A percentile compares a stretch with the other conserved stretches of the same genome.
Conservation (phyloP, 2,113 vertebrate genomes). For the Lepisosteus osseus region DNA sequence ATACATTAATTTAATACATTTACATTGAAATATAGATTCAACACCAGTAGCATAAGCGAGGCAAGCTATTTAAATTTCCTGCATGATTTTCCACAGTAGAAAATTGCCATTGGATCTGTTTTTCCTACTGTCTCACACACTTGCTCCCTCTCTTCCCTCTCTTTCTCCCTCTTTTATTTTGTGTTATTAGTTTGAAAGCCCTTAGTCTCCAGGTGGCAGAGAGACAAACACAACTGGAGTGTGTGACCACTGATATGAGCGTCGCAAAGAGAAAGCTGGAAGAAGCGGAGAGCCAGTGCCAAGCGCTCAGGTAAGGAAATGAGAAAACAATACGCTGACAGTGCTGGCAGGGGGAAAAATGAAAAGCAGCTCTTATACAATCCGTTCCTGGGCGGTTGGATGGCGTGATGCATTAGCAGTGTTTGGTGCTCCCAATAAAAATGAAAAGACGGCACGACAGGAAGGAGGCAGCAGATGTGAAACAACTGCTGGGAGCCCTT, state of each 20-base stretch:
- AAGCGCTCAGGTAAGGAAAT: constrained; percentile 68
- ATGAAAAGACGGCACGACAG: constrained; percentile 38
- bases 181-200: constrained; percentile 53
- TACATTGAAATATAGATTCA: no score
- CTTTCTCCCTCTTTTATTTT: constrained; percentile 5
- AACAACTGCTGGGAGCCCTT: constrained; percentile 43
- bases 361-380: constrained; percentile 12
- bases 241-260: constrained; percentile 44
- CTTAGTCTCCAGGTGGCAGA: constrained; percentile 56
- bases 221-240: constrained; percentile 57
- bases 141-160: constrained; percentile 12
- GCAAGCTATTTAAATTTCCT: no score
- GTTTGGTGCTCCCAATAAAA: constrained; percentile 7
- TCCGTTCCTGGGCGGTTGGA: not conserved
- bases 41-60: no score
- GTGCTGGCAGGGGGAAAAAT: constrained; percentile 1
- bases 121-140: constrained; percentile 14
- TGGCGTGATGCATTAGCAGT: not conserved
- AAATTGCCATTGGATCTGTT: no score
- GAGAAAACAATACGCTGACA: constrained; percentile 17
- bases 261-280: constrained; percentile 58
- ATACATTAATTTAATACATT: no score
- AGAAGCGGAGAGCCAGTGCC: constrained; percentile 48
- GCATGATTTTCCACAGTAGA: no score
- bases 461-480: constrained; percentile 44